A percentile compares a stretch with the other conserved stretches of the same genome.
These are phyloP conservation scores for Narcine bancroftii DNA, from an alignment of 2,113 vertebrate genomes.

Conservation along the genomic window DNA sequence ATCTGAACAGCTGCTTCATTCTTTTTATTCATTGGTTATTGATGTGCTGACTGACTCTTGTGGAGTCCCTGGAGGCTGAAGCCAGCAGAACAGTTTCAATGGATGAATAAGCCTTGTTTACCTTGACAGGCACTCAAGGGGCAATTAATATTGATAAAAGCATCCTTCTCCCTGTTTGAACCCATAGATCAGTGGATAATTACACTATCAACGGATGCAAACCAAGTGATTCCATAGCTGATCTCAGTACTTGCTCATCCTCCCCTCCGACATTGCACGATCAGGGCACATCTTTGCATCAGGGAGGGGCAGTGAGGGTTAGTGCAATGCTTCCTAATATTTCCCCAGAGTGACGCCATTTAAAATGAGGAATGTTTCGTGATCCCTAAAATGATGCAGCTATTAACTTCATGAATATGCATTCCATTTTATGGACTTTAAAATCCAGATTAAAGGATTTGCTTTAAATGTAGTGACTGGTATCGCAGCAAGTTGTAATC, in stretches of 20 bases:
- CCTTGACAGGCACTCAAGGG: background rate
- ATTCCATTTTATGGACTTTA: no score
- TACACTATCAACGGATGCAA: background rate
- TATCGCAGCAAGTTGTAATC: background rate
- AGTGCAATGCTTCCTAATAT: no score
- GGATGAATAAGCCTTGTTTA: slow-evolving; percentile 8
- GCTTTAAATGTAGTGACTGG: background rate
- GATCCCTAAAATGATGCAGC: no score
- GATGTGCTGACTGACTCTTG: background rate
- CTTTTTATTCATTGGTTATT: slow-evolving; percentile 30
- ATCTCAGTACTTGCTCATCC: background rate
- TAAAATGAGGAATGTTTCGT: no score
- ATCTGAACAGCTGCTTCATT: slow-evolving; percentile 19
- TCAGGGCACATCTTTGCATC: background rate
- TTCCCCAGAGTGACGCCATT: no score
- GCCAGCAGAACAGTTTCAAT: background rate
- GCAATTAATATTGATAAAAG: background rate
- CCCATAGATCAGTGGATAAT: background rate
- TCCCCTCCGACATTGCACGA: background rate
- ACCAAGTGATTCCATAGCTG: background rate
- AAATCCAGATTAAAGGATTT: no score
- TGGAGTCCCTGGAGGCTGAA: background rate
- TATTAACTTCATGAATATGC: no score
- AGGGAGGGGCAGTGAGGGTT: background rate
- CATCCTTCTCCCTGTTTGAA: background rate